Evolutionary conservation across 2,888 invertebrate species (phyloP), one percentile per base, ranked within the genome.

Genomic region (Hirtodrosophila alboralis): DNA sequence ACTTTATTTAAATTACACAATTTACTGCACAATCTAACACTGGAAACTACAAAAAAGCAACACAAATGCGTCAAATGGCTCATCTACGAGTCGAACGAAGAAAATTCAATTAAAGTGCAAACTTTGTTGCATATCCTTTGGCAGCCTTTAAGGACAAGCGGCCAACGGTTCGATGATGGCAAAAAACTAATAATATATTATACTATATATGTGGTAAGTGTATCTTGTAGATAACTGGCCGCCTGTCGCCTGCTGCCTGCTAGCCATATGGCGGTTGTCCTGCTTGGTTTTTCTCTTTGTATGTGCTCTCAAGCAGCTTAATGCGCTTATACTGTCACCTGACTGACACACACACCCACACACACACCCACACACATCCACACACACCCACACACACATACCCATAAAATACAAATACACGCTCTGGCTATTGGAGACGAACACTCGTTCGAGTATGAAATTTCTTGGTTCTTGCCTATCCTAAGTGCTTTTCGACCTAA

Each of bases 241-340:
- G n/a, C n/a, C n/a, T n/a, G n/a, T n/a, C n/a, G n/a, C n/a, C n/a
- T n/a, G n/a, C n/a, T n/a, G n/a, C n/a, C n/a, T n/a, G n/a, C 54
- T 41, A 31, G 41, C 65, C 72, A 67, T 62, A 71, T 58, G 59
- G 33, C 30, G 47, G 38, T 37, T 57, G 57, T 60, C 49, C 66
- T 43, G 44, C 43, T 37, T 48, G 37, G 18, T 33, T n/a, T n/a
- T n/a, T n/a, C n/a, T n/a, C 23, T 36, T 14, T 16, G 34, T 37
- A 16, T 67, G 59, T 52, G 28, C 59, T 65, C 41, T 73, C 56
- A 67, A 68, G 73, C 65, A 68, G 80, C 85, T 75, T 75, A 79
- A 79, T 74, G 74, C 71, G 85, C 80, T 84, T 83, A 83, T 58
- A 48, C 54, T 79, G 76, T 83, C 81, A 85, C 86, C 86, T 85